Evolutionary conservation across 2,888 invertebrate genomes (phyloP), one percentile per base, ranked within the genome.

Genomic region (Chironomus riparius): DNA sequence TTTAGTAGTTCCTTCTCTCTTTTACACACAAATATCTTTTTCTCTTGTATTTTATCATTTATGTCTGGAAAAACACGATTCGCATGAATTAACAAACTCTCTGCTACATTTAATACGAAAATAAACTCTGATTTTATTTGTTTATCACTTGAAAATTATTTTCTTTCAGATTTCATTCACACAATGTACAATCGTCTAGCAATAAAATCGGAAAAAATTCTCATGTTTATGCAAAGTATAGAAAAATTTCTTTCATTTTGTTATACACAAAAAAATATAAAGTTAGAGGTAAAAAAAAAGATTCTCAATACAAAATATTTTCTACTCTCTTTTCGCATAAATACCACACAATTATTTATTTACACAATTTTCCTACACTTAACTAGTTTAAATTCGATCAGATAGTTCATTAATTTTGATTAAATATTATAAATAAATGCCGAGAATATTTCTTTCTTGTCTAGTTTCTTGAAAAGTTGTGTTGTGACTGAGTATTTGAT

Each of bases 191-290:
- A 56, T 56, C 18, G 56, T 56, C 56, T 56, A 38, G 38, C 18
- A 18, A 56, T 15, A 22, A 70, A 70, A 56, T 50, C 22, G 22
- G 10, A 56, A 70, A 70, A 18, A 50, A 6, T 70, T 56, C 24
- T 22, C 50, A 22, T 70, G 70, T 70, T 70, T 70, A 70, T 70
- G 50, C 22, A 24, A 70, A 70, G 22, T 15, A 50, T 24, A 12
- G 56, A 56, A 56, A 47, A 21, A 21, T 28, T 50, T 70, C 70
- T 70, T 70, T 70, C 70, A 70, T 70, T 70, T 70, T 70, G 70
- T 70, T 48, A 15, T 50, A 28, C 28, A 68, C n/a, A 15, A 50
- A 18, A 56, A 56, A 6, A 56, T 15, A 56, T 65, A 24, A 12
- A 24, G 18, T 65, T 56, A 5, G n/a, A 56, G 56, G 18, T 56